A percentile compares a stretch with the other conserved stretches of the same genome.
phyloP scores from a whole-genome alignment of 2,113 vertebrate genomes.

The Heliornis fulica region DNA sequence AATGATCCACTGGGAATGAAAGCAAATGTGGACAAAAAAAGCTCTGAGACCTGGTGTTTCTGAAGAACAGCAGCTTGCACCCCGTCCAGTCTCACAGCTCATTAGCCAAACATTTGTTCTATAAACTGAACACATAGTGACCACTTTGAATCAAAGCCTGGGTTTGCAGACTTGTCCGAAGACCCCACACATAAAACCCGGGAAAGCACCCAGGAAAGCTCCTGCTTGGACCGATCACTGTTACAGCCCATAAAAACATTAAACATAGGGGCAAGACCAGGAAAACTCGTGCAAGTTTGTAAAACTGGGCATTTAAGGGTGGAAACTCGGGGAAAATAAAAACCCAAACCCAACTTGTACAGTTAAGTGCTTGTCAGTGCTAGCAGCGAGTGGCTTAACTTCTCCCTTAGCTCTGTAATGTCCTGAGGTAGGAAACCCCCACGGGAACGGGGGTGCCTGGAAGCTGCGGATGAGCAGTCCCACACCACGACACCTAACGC shows the following conservation, averaged over 20 bases:
- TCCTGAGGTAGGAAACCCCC: not conserved
- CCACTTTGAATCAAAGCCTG: not conserved
- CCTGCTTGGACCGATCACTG: accelerated
- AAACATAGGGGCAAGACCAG: accelerated
- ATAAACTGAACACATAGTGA: accelerated
- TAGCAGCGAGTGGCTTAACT: accelerated
- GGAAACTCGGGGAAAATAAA: no score
- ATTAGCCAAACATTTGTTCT: not conserved
- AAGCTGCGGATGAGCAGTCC: accelerated
- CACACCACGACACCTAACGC: accelerated
- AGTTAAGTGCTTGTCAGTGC: accelerated
- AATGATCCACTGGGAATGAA: not conserved
- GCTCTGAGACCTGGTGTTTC: not conserved
- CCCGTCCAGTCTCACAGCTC: not conserved
- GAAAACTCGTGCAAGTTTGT: accelerated
- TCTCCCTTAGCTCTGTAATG: accelerated
- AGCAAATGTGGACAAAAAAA: accelerated
- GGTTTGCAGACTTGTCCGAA: not conserved
- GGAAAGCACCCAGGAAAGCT: accelerated
- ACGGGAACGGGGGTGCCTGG: accelerated
- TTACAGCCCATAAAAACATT: no score
- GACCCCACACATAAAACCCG: accelerated
- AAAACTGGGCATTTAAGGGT: not conserved
- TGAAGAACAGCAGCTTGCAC: not conserved
- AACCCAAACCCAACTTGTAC: no score